Evolutionary conservation across 2,888 invertebrate genomes (phyloP).

Genomic region (Siphlonurus alternatus): DNA sequence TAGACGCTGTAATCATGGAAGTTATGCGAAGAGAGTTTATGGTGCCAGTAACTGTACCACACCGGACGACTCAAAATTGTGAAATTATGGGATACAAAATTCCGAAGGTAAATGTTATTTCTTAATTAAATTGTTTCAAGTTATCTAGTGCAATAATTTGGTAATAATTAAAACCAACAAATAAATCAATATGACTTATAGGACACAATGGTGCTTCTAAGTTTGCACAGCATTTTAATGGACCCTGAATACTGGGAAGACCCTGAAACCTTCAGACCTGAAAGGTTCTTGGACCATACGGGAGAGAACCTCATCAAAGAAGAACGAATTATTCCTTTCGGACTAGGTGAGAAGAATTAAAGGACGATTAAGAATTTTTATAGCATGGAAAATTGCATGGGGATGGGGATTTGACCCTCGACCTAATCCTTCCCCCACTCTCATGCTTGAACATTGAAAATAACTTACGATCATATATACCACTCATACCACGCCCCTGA

Average conservation of each 20-base stretch:
- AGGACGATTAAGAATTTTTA: not conserved
- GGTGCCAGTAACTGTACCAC: conserved; percentile 37
- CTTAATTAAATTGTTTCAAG: no score
- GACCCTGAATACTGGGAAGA: conserved; percentile 18
- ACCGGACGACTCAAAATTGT: conserved; percentile 28
- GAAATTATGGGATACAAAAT: conserved; percentile 29
- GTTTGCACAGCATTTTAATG: conserved; percentile 16
- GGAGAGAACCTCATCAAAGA: conserved; percentile 11
- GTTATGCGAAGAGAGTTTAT: conserved; percentile 32
- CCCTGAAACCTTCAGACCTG: conserved; percentile 16
- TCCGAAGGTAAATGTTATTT: conserved; percentile 35
- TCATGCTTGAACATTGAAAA: no score
- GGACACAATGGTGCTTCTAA: conserved; percentile 14
- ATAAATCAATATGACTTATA: no score
- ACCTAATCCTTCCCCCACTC: no score
- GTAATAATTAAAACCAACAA: no score
- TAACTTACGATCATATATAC: no score
- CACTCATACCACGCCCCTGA: no score
- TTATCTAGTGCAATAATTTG: no score
- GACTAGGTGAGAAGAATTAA: conserved; percentile 10
- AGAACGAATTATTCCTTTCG: conserved; percentile 14
- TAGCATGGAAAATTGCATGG: no score
- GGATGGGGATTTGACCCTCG: no score
- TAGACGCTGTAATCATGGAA: conserved; percentile 32
- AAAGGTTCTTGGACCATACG: no score